phyloP scores from a whole-genome alignment of 1,140 invertebrate species.

The Ceratoteleas bidentatus region DNA sequence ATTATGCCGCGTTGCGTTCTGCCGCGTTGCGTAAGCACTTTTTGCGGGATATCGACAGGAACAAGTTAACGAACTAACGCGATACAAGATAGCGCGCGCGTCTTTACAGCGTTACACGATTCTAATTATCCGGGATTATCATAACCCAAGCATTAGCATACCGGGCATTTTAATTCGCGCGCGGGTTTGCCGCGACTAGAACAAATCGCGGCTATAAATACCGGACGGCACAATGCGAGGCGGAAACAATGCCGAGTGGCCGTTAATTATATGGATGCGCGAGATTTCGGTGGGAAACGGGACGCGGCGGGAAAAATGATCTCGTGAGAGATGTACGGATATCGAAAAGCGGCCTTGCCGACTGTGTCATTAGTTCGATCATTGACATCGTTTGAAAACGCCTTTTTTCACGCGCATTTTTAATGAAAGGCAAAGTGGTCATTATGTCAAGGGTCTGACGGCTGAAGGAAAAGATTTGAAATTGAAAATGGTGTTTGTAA shows the following conservation, averaged over 20 bases:
- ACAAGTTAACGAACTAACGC: constrained; percentile 52
- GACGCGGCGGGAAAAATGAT: constrained; percentile 7
- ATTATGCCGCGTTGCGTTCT: constrained; percentile 24
- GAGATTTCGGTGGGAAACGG: constrained; percentile 21
- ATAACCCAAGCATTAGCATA: no score
- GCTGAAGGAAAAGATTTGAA: no score
- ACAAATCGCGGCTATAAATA: constrained; percentile 21
- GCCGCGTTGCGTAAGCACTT: constrained; percentile 39
- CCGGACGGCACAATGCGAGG: not conserved
- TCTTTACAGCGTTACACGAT: constrained; percentile 53
- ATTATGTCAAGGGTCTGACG: no score
- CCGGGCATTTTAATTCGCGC: constrained; percentile 28
- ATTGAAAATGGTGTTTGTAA: no score
- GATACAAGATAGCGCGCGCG: constrained; percentile 50
- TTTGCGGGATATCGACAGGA: constrained; percentile 53
- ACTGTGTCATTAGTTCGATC: no score
- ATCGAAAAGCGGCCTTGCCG: constrained; percentile 24
- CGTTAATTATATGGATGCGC: constrained; percentile 27
- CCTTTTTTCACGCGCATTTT: no score
- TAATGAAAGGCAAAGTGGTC: no score
- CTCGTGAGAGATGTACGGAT: constrained; percentile 19
- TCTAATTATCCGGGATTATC: constrained; percentile 50
- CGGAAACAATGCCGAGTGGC: constrained; percentile 1
- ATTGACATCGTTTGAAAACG: no score
- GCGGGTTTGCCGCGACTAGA: constrained; percentile 6